Evolutionary conservation across 2,888 invertebrate genomes (phyloP).

Genomic region (Automeris io): DNA sequence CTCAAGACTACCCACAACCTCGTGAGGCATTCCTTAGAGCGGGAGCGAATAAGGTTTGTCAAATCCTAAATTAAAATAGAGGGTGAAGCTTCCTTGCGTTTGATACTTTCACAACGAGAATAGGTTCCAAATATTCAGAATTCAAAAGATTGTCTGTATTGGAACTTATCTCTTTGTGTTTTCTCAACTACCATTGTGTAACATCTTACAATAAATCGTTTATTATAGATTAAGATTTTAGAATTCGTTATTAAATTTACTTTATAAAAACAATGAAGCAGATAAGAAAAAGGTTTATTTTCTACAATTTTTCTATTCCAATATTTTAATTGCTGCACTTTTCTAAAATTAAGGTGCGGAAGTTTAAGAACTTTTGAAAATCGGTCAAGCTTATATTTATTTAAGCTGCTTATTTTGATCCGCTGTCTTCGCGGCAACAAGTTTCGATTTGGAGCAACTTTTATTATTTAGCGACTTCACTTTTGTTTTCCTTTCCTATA

Average conservation of each 20-base stretch:
- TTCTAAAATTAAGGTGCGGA: not conserved
- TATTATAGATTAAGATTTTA: no score
- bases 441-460: no score
- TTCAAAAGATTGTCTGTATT: not conserved
- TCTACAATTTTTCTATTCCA: no score
- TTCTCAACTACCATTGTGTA: no score
- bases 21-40: constrained; percentile 28
- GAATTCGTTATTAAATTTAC: no score
- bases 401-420: constrained; percentile 38
- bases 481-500: no score
- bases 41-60: constrained; percentile 28
- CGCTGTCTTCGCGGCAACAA: constrained; percentile 29
- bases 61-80: constrained; percentile 19
- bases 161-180: not conserved
- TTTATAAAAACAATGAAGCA: no score
- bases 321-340: no score
- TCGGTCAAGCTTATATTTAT: constrained; percentile 30
- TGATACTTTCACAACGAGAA: not conserved
- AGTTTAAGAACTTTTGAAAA: not conserved
- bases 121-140: not conserved
- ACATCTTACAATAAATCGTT: no score
- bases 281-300: no score
- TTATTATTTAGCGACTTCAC: no score
- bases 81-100: not conserved
- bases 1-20: constrained; percentile 39